Evolutionary conservation across 2,888 invertebrate genomes (phyloP), one percentile per base, ranked within the genome.

Genomic region (Lasioglossum villosulum): DNA sequence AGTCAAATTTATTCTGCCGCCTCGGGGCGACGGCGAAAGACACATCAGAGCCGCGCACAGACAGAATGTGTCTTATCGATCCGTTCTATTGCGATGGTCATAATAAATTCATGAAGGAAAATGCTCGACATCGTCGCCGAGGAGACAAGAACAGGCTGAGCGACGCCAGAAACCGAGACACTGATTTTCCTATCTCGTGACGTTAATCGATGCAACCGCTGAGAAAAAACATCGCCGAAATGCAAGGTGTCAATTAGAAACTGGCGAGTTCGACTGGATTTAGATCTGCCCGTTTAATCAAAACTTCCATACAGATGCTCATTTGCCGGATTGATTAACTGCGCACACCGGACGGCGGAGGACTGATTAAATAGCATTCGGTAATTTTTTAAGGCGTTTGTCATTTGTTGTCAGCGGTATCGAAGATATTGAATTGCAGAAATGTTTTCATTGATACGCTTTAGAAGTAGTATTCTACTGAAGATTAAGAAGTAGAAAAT

Each of bases 51-150:
- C 39, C 70, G 66, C 48, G 73, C 76, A 83, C 80, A 76, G 75
- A 78, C 80, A 76, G 83, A 83, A 80, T 63, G 82, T 76, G 86
- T 79, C 83, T 83, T 86, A 87, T 87, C 87, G 87, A 87, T 86
- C 87, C 83, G 71, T 83, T 73, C 87, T 80, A 83, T 87, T 86
- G 86, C 81, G 80, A 79, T 81, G 86, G 78, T 79, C 78, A 81
- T 87, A 86, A 87, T 73, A 81, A 86, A 87, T 87, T 87, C 83
- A 87, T 86, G 79, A 78, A 77, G 78, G 78, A 83, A 87, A 86
- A 81, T 83, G 83, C 34, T 72, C 45, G 73, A n/a, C 42, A 66
- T 34, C 27, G 70, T 23, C 78, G 70, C 4, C 71, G 27, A 56
- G 37, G 30, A 52, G 48, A 10, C 70, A 42, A 39, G 74, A 48